Percentiles rank a stretch among this genome's conserved stretches.
Conservation (phyloP, 1,140 invertebrate genomes). For the Microplitis demolitor region DNA sequence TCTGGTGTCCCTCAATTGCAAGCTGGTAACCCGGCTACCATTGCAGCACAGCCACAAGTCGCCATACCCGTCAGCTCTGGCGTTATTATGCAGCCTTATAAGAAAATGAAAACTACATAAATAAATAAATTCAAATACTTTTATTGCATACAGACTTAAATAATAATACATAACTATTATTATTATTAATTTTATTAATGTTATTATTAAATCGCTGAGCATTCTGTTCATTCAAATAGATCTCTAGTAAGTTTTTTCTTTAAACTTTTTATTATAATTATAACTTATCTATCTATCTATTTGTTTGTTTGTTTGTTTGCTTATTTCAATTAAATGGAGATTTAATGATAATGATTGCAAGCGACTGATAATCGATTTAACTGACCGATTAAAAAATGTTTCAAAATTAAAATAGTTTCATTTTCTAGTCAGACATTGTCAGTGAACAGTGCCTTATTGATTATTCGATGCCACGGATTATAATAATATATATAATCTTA, state of each 20-base stretch:
- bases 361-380: neutral
- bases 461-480: conserved; percentile 44
- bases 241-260: neutral
- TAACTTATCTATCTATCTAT: too few species aligned
- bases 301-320: too few species aligned
- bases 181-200: too few species aligned
- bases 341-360: neutral
- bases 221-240: too few species aligned
- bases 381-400: neutral
- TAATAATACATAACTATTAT: too few species aligned
- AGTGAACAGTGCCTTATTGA: conserved; percentile 63
- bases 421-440: conserved; percentile 64
- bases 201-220: too few species aligned
- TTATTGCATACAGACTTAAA: neutral
- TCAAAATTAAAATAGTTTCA: conserved; percentile 53
- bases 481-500: conserved; percentile 29
- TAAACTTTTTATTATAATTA: neutral
- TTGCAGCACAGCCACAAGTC: conserved; percentile 55
- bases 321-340: too few species aligned
- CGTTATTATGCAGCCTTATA: conserved; percentile 78
- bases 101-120: conserved; percentile 88
- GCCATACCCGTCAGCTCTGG: conserved; percentile 58
- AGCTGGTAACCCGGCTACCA: conserved; percentile 51
- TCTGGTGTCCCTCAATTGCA: conserved; percentile 47
- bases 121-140: conserved; percentile 15